Evolutionary conservation across 2,888 invertebrate genomes (phyloP).

Genomic region (Lathronympha strigana): DNA sequence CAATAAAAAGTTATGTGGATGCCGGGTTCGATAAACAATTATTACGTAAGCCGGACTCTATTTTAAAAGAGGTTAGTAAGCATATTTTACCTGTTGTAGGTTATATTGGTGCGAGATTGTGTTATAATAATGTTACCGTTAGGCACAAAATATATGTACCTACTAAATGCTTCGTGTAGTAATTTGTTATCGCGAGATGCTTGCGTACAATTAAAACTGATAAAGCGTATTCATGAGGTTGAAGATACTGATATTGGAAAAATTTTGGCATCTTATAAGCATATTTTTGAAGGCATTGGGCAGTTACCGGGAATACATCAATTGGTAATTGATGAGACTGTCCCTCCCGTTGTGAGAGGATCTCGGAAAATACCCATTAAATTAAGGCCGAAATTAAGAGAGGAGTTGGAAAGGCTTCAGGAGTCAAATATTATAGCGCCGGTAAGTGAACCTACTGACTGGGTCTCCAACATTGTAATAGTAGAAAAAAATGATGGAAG

Average conservation of each 20-base stretch:
- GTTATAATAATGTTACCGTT: neutral
- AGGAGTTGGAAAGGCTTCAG: slow-evolving; percentile 31
- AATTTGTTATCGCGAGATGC: neutral
- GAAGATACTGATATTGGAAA: neutral
- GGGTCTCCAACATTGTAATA: slow-evolving; percentile 31
- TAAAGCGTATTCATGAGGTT: neutral
- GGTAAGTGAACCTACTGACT: slow-evolving; percentile 33
- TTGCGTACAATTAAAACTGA: neutral
- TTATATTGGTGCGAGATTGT: neutral
- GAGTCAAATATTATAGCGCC: slow-evolving; percentile 13
- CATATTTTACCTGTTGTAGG: neutral
- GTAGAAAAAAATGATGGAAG: slow-evolving; percentile 30
- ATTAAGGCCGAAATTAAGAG: slow-evolving; percentile 18
- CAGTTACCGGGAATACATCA: slow-evolving; percentile 16
- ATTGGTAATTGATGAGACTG: slow-evolving; percentile 8
- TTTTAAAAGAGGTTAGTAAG: neutral
- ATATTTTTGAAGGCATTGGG: slow-evolving; percentile 18
- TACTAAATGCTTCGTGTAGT: neutral
- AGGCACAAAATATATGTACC: too few species aligned
- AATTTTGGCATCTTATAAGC: neutral
- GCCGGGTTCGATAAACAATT: neutral
- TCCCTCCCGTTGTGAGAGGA: slow-evolving; percentile 20
- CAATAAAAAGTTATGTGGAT: neutral
- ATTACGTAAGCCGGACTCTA: neutral
- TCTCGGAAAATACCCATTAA: slow-evolving; percentile 33